Evolutionary conservation across 2,888 invertebrate genomes (phyloP), one percentile per base, ranked within the genome.

Genomic region (Dioctria linearis): DNA sequence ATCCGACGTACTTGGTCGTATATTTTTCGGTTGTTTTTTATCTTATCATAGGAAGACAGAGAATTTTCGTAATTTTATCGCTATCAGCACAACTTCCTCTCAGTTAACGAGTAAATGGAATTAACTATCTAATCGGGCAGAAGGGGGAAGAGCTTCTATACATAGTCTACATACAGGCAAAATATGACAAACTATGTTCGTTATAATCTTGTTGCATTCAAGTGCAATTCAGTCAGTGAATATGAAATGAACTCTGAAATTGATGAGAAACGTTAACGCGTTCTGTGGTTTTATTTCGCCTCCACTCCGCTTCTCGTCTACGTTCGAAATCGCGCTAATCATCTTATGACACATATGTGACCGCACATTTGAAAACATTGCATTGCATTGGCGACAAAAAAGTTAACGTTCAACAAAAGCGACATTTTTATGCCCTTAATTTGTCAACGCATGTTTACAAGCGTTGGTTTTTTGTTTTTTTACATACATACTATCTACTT

Each of bases 351-450:
- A 46, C 46, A 46, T 43, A 67, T 46, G 67, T 25, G 67, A 67
- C 42, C 46, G 8, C 8, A 46, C 25, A 25, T 25, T 25, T 25
- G 25, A 25, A 25, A 25, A 25, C 46, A 46, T 46, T 8, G 46
- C 5, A 46, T 46, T 46, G 25, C 46, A 46, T 46, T 46, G 46
- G 46, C 46, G 46, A 46, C 46, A 46, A 46, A 46, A 25, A 46
- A 46, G 46, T 46, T 8, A 46, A 67, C 67, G 46, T 67, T 67
- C 67, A 67, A 67, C 67, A 67, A 25, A 42, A 43, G 67, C 67
- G 67, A 67, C 67, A 67, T 67, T 67, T 67, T 25, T 43, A 67
- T 67, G 67, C 67, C 67, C 67, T 67, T 67, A 67, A 67, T 67
- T 67, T 67, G 54, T 43, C 25, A 40, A 11, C 25, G 67, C 69